phyloP scores from a whole-genome alignment of 2,888 invertebrate species.

The Ischnura elegans region DNA sequence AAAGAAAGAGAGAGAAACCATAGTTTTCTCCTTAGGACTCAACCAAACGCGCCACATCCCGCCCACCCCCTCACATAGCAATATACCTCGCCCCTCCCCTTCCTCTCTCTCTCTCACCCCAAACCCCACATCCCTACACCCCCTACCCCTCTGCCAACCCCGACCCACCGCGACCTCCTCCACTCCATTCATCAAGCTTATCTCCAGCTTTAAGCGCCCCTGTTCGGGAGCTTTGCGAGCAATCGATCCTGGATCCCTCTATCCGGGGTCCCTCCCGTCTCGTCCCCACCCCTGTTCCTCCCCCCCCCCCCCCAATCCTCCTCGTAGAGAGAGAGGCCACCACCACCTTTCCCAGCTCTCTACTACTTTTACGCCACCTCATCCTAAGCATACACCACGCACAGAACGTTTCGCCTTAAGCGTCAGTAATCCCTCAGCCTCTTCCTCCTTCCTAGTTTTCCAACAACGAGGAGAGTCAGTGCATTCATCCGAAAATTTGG shows the following conservation, averaged over 20 bases:
- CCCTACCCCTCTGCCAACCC: background rate
- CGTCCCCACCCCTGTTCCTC: background rate
- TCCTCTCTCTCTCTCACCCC: background rate
- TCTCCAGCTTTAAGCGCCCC: constrained; percentile 65
- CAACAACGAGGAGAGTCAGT: background rate
- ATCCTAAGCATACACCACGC: constrained; percentile 46
- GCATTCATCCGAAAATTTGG: constrained; percentile 20
- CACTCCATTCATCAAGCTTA: constrained; percentile 67
- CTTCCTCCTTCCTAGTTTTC: background rate
- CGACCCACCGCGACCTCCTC: constrained; percentile 47
- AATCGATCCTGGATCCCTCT: constrained; percentile 62
- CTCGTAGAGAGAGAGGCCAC: background rate
- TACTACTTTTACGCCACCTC: background rate
- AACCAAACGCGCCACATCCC: background rate
- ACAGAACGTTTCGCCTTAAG: background rate
- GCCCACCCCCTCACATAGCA: background rate
- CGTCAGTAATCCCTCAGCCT: constrained; percentile 4
- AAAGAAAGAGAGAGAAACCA: background rate
- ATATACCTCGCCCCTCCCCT: background rate
- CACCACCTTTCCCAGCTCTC: constrained; percentile 19
- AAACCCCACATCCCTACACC: background rate
- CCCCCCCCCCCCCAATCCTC: background rate
- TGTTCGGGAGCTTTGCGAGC: constrained; percentile 66
- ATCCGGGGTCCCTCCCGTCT: constrained; percentile 27
- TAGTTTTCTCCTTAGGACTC: constrained; percentile 19